Percentiles rank a stretch among this genome's conserved stretches.
phyloP scores from a whole-genome alignment of 2,797 vertebrate species.

The Saxicola maurus region DNA sequence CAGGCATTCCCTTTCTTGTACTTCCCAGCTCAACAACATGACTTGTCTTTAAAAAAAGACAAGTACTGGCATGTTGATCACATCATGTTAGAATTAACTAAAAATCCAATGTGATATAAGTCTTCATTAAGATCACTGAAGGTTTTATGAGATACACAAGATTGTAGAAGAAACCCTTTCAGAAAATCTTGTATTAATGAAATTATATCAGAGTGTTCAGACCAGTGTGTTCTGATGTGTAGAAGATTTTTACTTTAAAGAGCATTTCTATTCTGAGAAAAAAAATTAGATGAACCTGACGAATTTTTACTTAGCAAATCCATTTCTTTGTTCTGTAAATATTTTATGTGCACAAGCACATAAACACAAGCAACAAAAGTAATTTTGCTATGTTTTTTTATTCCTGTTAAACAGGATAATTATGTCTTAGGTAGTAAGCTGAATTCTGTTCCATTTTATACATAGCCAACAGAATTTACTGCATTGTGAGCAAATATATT shows the following conservation, averaged over 20 bases:
- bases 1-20: background rate
- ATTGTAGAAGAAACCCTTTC: background rate
- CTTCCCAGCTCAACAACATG: background rate
- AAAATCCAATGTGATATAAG: background rate
- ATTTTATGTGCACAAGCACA: background rate
- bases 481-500: background rate
- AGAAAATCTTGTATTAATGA: background rate
- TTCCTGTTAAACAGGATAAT: background rate
- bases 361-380: background rate
- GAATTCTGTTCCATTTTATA: background rate
- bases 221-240: background rate
- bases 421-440: background rate
- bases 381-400: background rate
- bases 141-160: background rate
- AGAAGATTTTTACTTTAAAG: background rate
- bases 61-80: background rate
- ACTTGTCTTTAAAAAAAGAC: background rate
- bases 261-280: background rate
- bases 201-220: background rate
- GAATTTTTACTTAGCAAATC: background rate
- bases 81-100: background rate
- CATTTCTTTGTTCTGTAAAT: background rate
- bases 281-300: background rate
- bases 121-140: background rate
- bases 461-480: background rate